phyloP scores from a whole-genome alignment of 2,797 vertebrate genomes.

The Craterocephalus amniculus region DNA sequence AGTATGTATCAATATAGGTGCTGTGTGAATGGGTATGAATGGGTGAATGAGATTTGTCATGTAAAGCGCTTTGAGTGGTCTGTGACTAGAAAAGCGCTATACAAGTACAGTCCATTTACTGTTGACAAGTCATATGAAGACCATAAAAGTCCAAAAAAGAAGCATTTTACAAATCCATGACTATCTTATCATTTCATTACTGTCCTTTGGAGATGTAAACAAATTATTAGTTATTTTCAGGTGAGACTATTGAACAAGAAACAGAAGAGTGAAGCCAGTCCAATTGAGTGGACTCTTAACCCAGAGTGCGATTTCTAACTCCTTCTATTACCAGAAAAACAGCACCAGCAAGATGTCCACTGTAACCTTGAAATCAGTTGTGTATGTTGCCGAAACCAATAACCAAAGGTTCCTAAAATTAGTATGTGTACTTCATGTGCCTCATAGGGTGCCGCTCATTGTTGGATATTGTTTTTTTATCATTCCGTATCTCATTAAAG shows the following conservation, averaged over 20 bases:
- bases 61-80: too few species aligned
- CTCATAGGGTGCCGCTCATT: background rate
- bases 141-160: too few species aligned
- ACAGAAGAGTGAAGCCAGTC: background rate
- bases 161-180: too few species aligned
- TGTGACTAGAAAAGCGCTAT: too few species aligned
- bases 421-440: background rate
- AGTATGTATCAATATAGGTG: too few species aligned
- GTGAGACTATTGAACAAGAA: background rate
- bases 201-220: background rate
- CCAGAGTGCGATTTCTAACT: background rate
- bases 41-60: too few species aligned
- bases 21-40: too few species aligned
- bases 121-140: too few species aligned
- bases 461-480: slow-evolving; percentile 1
- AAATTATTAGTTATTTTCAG: background rate
- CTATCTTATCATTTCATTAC: background rate
- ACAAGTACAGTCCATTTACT: too few species aligned
- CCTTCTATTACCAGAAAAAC: background rate
- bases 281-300: background rate
- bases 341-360: background rate
- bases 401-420: background rate
- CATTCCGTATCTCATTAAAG: slow-evolving; percentile 11
- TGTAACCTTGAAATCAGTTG: background rate
- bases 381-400: background rate